Percentiles rank a stretch among this genome's conserved stretches.
Conservation (phyloP, 2,113 vertebrate species). For the Ictalurus punctatus region DNA sequence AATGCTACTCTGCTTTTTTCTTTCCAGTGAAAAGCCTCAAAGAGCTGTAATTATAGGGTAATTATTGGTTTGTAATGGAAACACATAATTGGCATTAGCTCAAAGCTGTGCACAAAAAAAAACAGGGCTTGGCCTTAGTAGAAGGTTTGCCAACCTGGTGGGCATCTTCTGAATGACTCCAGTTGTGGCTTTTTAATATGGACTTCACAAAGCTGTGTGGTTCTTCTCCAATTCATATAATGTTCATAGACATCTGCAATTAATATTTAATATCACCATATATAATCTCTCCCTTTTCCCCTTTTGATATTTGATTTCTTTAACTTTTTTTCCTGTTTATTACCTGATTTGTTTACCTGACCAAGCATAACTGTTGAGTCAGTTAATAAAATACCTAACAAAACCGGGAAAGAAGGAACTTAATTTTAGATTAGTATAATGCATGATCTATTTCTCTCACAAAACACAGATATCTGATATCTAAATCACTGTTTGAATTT, state of each 20-base stretch:
- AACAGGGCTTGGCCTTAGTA: not conserved
- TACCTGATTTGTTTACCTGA: not conserved
- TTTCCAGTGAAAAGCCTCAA: conserved; percentile 41
- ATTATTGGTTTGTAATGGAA: conserved; percentile 52
- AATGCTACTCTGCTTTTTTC: conserved; percentile 36
- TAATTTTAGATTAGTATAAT: conserved; percentile 13
- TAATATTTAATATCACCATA: not conserved
- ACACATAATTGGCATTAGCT: conserved; percentile 34
- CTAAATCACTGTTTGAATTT: conserved; percentile 37
- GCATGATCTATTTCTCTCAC: conserved; percentile 2
- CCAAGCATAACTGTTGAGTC: not conserved
- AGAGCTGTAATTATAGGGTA: conserved; percentile 53
- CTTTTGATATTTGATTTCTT: not conserved
- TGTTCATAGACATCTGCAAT: not conserved
- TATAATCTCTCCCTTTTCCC: not conserved
- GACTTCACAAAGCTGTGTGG: not conserved
- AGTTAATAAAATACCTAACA: conserved; percentile 12
- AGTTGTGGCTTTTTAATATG: not conserved
- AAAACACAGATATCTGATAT: conserved; percentile 16
- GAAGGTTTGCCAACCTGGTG: not conserved
- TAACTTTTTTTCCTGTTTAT: not conserved
- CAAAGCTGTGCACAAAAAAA: conserved; percentile 22
- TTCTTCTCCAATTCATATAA: not conserved
- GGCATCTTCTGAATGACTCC: not conserved
- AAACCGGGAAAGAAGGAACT: not conserved